Percentiles rank a stretch among this genome's conserved stretches.
Conservation (phyloP, 2,888 invertebrate species). For the Phoenoteleia sp. region DNA sequence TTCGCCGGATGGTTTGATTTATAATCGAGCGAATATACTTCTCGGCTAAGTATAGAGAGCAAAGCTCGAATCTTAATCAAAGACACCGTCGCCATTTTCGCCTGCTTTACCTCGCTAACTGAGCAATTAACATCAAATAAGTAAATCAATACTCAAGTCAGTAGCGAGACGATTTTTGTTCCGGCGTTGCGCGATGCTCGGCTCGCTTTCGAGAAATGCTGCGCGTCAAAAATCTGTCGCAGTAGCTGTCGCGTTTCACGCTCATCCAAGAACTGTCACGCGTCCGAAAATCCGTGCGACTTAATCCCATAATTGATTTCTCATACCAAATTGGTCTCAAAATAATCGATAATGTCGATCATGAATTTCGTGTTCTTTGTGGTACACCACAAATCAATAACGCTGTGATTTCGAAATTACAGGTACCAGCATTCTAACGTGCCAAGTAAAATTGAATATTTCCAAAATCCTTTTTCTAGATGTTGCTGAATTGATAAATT, state of each 20-base stretch:
- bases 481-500: too few relatives aligned
- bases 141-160: neutral
- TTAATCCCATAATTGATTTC: constrained; percentile 60
- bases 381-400: constrained; percentile 53
- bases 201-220: neutral
- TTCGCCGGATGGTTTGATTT: too few relatives aligned
- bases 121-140: too few relatives aligned
- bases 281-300: constrained; percentile 28
- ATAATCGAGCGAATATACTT: too few relatives aligned
- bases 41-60: constrained; percentile 11
- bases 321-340: constrained; percentile 44
- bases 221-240: constrained; percentile 4
- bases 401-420: constrained; percentile 31
- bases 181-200: too few relatives aligned
- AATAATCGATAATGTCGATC: constrained; percentile 61
- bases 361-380: constrained; percentile 48
- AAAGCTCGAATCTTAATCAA: neutral
- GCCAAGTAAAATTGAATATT: constrained; percentile 7
- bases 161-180: neutral
- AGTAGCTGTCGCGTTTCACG: constrained; percentile 33
- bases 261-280: constrained; percentile 9
- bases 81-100: neutral
- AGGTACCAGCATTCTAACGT: constrained; percentile 65
- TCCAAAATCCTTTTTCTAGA: neutral
- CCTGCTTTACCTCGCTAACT: too few relatives aligned